These are phyloP conservation scores for Stichodactyla helianthus DNA, from an alignment of 64 coral and sea anemone species.

Conservation along the genomic window DNA sequence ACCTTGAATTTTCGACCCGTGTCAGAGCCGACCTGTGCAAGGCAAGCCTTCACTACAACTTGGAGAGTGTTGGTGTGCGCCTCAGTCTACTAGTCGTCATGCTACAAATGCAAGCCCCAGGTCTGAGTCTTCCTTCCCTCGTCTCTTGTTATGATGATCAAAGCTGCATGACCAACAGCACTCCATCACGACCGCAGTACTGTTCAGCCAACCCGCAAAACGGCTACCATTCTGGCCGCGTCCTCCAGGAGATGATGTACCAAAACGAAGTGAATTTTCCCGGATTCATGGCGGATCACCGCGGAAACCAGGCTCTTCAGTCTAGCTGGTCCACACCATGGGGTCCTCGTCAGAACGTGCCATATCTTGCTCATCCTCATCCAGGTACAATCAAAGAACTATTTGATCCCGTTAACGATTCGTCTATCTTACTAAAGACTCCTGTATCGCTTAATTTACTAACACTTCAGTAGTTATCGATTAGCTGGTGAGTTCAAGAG, in stretches of 20 bases:
- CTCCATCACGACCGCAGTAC: conserved; percentile 31
- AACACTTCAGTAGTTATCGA: not conserved
- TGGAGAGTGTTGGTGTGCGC: not conserved
- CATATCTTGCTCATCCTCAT: conserved; percentile 43
- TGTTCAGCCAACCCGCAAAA: conserved; percentile 19
- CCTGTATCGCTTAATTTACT: not conserved
- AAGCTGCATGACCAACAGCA: conserved; percentile 38
- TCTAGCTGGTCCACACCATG: conserved; percentile 42
- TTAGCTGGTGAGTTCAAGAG: not conserved
- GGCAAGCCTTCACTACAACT: not conserved
- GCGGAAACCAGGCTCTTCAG: conserved; percentile 30
- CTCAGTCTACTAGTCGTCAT: not conserved
- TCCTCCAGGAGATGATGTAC: conserved; percentile 56
- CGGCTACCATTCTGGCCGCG: conserved; percentile 31
- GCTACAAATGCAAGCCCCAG: conserved; percentile 34
- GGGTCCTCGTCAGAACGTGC: conserved; percentile 49
- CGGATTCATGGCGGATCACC: conserved; percentile 38
- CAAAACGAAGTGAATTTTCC: conserved; percentile 58
- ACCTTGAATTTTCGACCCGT: conserved; percentile 9
- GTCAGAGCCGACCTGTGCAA: not conserved
- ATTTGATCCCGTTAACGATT: not conserved
- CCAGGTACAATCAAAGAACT: conserved; percentile 34
- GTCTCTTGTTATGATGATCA: conserved; percentile 58
- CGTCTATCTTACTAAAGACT: conserved; percentile 30
- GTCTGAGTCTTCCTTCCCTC: conserved; percentile 49